Conservation (phyloP, 2,113 vertebrate genomes). For the Cyanoramphus novaezelandiae region DNA sequence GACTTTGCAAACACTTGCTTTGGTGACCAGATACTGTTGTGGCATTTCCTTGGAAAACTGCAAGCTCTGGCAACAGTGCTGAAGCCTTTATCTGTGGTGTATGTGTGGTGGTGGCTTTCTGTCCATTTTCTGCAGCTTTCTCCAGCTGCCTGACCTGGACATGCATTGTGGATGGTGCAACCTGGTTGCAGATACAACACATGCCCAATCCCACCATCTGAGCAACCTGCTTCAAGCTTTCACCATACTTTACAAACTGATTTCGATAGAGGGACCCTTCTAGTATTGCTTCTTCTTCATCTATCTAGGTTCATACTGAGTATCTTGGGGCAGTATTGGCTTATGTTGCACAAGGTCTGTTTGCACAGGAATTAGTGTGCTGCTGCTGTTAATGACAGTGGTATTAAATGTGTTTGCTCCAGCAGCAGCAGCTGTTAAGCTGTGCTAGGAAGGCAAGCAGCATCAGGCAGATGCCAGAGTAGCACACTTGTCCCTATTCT, state of each 20-base stretch:
- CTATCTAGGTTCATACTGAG: neutral
- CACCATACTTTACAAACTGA: neutral
- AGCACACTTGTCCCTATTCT: neutral
- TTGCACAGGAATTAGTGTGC: neutral
- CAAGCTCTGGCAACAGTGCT: neutral
- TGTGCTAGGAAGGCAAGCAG: neutral
- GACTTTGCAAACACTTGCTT: neutral
- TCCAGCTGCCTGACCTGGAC: neutral
- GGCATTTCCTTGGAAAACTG: neutral
- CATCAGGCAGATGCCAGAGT: neutral
- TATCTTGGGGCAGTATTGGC: neutral
- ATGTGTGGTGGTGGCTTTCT: neutral
- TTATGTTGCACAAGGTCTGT: neutral
- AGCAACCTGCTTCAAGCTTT: neutral
- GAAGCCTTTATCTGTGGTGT: neutral
- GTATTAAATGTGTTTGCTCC: neutral
- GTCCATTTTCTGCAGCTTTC: neutral
- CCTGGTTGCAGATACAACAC: neutral
- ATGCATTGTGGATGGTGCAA: rapidly evolving
- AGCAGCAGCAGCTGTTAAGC: neutral
- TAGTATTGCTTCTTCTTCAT: neutral
- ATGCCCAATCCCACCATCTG: neutral
- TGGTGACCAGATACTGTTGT: neutral
- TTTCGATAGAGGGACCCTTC: no score
- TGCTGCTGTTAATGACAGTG: neutral